Conservation (phyloP, 2,888 invertebrate species). For the Amphipoea oculea region DNA sequence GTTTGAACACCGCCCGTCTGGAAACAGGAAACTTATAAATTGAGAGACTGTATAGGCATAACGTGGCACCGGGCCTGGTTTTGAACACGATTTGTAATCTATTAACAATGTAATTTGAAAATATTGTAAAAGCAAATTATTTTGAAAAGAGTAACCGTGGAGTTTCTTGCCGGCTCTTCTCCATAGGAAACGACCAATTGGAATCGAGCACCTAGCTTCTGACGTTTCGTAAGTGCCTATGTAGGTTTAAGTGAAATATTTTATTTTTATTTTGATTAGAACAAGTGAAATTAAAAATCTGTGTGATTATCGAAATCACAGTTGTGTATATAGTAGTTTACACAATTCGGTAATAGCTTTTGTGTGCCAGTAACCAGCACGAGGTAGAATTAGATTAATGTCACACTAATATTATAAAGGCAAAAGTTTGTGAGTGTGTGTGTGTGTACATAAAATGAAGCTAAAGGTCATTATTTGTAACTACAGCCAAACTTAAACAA, state of each 20-base stretch:
- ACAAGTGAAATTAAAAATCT: not conserved
- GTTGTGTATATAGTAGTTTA: too few species aligned
- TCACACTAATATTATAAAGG: too few species aligned
- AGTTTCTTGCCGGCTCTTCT: too few species aligned
- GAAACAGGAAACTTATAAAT: not conserved
- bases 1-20: not conserved
- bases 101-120: too few species aligned
- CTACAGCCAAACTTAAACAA: conserved; percentile 15
- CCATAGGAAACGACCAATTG: too few species aligned
- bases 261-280: too few species aligned
- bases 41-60: not conserved
- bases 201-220: too few species aligned
- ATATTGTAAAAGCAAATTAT: too few species aligned
- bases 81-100: not conserved
- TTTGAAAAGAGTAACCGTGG: too few species aligned
- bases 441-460: not conserved
- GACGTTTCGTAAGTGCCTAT: too few species aligned
- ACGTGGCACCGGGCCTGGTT: not conserved
- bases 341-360: not conserved
- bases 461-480: conserved; percentile 10
- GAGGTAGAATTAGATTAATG: not conserved
- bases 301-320: not conserved
- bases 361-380: not conserved
- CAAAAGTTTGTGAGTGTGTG: too few species aligned
- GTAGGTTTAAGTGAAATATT: too few species aligned